Conservation (phyloP, 1,140 invertebrate species). For the Drosophila repletoides region DNA sequence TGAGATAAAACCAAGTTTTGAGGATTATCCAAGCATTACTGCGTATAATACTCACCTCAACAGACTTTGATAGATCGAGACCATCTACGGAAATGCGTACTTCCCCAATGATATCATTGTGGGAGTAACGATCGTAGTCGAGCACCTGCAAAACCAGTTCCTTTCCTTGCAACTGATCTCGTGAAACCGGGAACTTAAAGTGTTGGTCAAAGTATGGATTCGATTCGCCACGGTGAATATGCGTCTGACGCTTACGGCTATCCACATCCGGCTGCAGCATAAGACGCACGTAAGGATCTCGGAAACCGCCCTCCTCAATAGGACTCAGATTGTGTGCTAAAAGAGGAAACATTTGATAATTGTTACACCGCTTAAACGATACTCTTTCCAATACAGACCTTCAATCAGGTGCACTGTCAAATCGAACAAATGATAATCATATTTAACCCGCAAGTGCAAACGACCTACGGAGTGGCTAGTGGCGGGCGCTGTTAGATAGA, state of each 20-base stretch:
- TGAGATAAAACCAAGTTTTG: not conserved
- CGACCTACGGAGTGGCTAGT: conserved; percentile 86
- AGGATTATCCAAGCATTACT: not conserved
- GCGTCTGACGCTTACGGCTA: conserved; percentile 90
- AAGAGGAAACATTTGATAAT: conserved; percentile 38
- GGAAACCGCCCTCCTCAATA: conserved; percentile 91
- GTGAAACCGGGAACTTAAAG: conserved; percentile 93
- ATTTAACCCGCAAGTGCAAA: conserved; percentile 92
- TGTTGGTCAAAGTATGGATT: conserved; percentile 92
- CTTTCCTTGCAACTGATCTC: conserved; percentile 90
- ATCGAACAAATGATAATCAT: conserved; percentile 94
- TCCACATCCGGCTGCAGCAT: conserved; percentile 91
- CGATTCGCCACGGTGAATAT: conserved; percentile 88
- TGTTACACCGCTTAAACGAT: not conserved
- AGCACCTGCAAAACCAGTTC: conserved; percentile 88
- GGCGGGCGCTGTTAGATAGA: conserved; percentile 86
- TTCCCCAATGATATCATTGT: conserved; percentile 91
- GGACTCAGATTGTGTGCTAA: conserved; percentile 91
- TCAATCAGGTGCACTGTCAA: conserved; percentile 94
- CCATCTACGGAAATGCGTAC: conserved; percentile 88
- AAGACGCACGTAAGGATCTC: conserved; percentile 92
- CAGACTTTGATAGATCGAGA: conserved; percentile 87
- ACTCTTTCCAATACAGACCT: conserved; percentile 84
- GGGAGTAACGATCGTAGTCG: conserved; percentile 86
- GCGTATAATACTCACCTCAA: conserved; percentile 84